Conservation (phyloP, 2,888 invertebrate genomes). For the Troilus luridus region DNA sequence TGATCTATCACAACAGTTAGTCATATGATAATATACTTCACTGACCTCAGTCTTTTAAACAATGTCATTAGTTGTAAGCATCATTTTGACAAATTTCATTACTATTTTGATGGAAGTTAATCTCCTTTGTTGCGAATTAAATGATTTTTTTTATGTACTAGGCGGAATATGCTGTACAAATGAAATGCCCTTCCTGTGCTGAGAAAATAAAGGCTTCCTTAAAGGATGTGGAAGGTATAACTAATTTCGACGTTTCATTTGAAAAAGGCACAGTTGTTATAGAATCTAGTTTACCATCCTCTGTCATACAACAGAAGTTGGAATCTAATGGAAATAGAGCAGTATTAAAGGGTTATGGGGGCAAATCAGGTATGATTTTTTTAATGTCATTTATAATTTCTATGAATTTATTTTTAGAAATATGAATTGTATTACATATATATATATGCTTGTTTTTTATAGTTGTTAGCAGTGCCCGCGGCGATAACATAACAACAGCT, state of each 20-base stretch:
- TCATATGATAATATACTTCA: background rate
- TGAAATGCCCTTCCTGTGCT: slow-evolving; percentile 74
- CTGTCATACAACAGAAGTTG: slow-evolving; percentile 72
- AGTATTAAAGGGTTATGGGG: slow-evolving; percentile 86
- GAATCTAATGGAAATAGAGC: slow-evolving; percentile 79
- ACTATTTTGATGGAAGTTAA: background rate
- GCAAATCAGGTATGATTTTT: slow-evolving; percentile 68
- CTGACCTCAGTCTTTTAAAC: background rate
- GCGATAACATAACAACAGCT: slow-evolving; percentile 67
- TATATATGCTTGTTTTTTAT: slow-evolving; percentile 55
- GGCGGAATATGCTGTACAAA: slow-evolving; percentile 79
- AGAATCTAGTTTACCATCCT: slow-evolving; percentile 77
- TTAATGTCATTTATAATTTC: background rate
- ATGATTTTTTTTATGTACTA: slow-evolving; percentile 66
- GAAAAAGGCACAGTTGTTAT: slow-evolving; percentile 79
- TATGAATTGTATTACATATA: background rate
- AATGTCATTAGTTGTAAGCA: slow-evolving; percentile 46
- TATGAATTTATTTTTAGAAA: background rate
- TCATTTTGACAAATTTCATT: background rate
- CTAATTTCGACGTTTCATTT: slow-evolving; percentile 72
- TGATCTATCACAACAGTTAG: background rate
- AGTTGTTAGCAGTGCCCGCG: slow-evolving; percentile 61
- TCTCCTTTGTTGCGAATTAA: background rate
- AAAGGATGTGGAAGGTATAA: slow-evolving; percentile 70
- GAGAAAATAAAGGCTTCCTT: slow-evolving; percentile 71